Percentiles rank a stretch among this genome's conserved stretches.
These are phyloP conservation scores for Odontamblyopus lacepedii DNA, from an alignment of 2,797 vertebrate genomes.

Conservation along the genomic window DNA sequence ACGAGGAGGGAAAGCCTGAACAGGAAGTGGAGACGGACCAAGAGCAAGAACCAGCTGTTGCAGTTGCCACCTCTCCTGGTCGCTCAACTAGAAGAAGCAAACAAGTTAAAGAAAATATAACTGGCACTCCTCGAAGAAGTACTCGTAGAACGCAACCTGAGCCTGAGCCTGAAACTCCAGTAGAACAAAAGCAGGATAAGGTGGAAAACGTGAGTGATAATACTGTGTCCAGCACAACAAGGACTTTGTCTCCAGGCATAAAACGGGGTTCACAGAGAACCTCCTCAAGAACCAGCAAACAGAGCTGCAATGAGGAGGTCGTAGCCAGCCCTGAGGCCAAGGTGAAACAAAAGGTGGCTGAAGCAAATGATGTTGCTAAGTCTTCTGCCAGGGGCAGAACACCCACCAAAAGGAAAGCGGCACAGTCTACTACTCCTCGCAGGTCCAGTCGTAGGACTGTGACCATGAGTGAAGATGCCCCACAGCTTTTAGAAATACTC, in stretches of 20 bases:
- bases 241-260: conserved; percentile 47
- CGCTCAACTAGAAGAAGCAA: conserved; percentile 72
- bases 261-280: conserved; percentile 46
- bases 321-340: conserved; percentile 8
- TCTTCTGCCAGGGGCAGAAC: conserved; percentile 20
- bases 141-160: conserved; percentile 62
- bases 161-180: conserved; percentile 21
- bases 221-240: conserved; percentile 22
- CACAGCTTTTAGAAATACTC: conserved; percentile 19
- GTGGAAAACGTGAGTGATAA: conserved; percentile 16
- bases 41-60: conserved; percentile 22
- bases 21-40: neutral
- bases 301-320: conserved; percentile 17
- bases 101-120: conserved; percentile 48
- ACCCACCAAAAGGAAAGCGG: conserved; percentile 32
- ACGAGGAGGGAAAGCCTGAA: conserved; percentile 33
- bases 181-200: conserved; percentile 31
- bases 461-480: conserved; percentile 27
- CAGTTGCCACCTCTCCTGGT: conserved; percentile 56
- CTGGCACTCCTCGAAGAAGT: conserved; percentile 74
- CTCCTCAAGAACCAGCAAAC: conserved; percentile 44
- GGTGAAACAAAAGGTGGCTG: conserved; percentile 9
- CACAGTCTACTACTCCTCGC: conserved; percentile 39
- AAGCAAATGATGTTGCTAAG: conserved; percentile 26
- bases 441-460: conserved; percentile 49